Percentiles rank a stretch among this genome's conserved stretches.
These are phyloP conservation scores for Kryphioiulus occultus DNA, from an alignment of 2,888 invertebrate species.

Conservation along the genomic window DNA sequence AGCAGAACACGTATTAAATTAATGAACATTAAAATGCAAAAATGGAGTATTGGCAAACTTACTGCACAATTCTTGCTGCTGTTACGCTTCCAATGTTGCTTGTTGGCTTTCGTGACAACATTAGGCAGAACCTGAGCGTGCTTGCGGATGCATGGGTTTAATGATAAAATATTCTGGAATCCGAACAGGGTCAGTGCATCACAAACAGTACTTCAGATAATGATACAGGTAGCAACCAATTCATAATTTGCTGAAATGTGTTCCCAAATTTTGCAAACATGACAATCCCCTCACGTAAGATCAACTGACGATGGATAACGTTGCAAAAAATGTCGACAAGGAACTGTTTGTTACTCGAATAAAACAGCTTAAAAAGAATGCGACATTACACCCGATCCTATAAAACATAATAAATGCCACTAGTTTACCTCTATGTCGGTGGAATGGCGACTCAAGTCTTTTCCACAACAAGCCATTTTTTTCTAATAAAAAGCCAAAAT, in stretches of 20 bases:
- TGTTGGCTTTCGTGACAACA: slow-evolving; percentile 81
- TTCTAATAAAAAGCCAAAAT: not conserved
- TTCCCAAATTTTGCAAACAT: too few relatives aligned
- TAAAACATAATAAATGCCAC: not conserved
- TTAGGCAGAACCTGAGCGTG: slow-evolving; percentile 85
- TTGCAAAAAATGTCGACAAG: too few relatives aligned
- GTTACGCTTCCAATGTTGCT: slow-evolving; percentile 96
- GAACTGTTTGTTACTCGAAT: too few relatives aligned
- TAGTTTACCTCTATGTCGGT: slow-evolving; percentile 49
- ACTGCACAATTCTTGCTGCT: slow-evolving; percentile 82
- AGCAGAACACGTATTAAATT: not conserved
- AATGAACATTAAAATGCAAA: slow-evolving; percentile 56
- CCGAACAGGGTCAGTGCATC: slow-evolving; percentile 49
- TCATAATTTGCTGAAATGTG: too few relatives aligned
- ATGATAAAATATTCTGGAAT: slow-evolving; percentile 79
- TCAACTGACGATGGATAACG: too few relatives aligned
- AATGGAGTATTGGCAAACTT: slow-evolving; percentile 62
- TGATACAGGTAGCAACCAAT: too few relatives aligned
- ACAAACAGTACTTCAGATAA: too few relatives aligned
- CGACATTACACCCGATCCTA: too few relatives aligned
- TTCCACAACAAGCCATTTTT: slow-evolving; percentile 3
- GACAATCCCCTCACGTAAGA: too few relatives aligned
- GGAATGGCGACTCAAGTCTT: slow-evolving; percentile 43
- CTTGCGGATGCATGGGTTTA: slow-evolving; percentile 84
- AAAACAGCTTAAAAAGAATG: too few relatives aligned